A percentile compares a stretch with the other conserved stretches of the same genome.
Conservation (phyloP, 2,113 vertebrate genomes). For the Lichenostomus cassidix region DNA sequence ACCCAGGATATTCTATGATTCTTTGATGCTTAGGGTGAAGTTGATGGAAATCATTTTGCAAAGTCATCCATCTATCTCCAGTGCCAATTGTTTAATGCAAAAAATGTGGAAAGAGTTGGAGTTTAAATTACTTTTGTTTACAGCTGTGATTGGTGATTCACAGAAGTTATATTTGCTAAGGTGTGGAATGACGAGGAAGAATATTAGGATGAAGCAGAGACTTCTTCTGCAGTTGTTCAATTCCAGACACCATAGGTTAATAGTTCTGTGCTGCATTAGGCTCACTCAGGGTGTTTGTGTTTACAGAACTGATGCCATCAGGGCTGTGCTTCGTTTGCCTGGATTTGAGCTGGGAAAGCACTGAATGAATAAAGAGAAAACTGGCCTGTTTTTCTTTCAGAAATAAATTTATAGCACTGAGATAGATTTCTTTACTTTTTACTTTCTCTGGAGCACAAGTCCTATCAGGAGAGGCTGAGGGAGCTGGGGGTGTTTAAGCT, state of each 20-base stretch:
- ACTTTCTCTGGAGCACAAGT: not conserved
- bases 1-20: too few species aligned
- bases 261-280: not conserved
- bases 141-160: not conserved
- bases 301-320: not conserved
- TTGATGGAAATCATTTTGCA: not conserved
- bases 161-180: not conserved
- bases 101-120: not conserved
- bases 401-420: not conserved
- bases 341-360: not conserved
- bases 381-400: not conserved
- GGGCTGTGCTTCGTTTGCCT: not conserved
- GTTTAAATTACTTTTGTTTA: not conserved
- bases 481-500: not conserved
- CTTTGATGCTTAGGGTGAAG: not conserved
- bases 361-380: not conserved
- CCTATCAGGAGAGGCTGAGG: not conserved
- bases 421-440: not conserved
- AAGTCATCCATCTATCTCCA: not conserved
- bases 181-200: not conserved
- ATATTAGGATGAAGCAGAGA: not conserved
- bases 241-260: not conserved
- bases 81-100: not conserved
- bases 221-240: rapidly evolving
- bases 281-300: not conserved